phyloP scores from a whole-genome alignment of 2,888 invertebrate species.

The Carabus problematicus region DNA sequence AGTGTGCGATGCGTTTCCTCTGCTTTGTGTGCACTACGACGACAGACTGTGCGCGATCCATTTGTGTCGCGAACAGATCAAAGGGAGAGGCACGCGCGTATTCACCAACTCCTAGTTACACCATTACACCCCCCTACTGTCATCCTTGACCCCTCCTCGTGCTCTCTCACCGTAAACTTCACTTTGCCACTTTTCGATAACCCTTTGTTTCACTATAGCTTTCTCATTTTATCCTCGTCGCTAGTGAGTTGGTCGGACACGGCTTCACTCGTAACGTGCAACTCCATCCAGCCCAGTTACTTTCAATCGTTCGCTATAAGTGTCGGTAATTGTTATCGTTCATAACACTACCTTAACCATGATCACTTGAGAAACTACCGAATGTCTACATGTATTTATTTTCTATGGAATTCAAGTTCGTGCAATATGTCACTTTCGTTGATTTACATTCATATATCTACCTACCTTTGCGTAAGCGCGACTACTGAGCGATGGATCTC shows the following conservation, averaged over 20 bases:
- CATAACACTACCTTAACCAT: conserved; percentile 9
- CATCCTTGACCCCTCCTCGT: conserved; percentile 16
- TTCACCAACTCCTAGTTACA: too few species aligned
- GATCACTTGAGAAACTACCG: too few species aligned
- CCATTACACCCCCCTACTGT: background rate
- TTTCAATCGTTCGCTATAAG: conserved; percentile 5
- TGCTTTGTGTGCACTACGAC: conserved; percentile 13
- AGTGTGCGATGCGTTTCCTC: conserved; percentile 16
- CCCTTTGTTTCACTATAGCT: conserved; percentile 38
- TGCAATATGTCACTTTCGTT: too few species aligned
- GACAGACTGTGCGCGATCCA: conserved; percentile 5
- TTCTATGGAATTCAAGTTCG: too few species aligned
- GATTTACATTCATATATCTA: too few species aligned
- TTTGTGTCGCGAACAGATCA: conserved; percentile 42
- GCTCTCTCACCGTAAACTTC: conserved; percentile 22
- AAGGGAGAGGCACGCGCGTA: conserved; percentile 33
- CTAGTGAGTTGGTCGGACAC: too few species aligned
- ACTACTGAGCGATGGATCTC: too few species aligned
- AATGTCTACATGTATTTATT: too few species aligned
- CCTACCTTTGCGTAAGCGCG: too few species aligned
- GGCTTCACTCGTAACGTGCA: too few species aligned
- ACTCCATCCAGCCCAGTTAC: background rate
- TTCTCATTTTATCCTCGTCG: too few species aligned
- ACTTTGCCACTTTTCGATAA: conserved; percentile 42
- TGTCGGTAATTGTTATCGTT: conserved; percentile 9